These are phyloP conservation scores for Crotalus viridis DNA, from an alignment of 2,113 vertebrate species.

Conservation along the genomic window DNA sequence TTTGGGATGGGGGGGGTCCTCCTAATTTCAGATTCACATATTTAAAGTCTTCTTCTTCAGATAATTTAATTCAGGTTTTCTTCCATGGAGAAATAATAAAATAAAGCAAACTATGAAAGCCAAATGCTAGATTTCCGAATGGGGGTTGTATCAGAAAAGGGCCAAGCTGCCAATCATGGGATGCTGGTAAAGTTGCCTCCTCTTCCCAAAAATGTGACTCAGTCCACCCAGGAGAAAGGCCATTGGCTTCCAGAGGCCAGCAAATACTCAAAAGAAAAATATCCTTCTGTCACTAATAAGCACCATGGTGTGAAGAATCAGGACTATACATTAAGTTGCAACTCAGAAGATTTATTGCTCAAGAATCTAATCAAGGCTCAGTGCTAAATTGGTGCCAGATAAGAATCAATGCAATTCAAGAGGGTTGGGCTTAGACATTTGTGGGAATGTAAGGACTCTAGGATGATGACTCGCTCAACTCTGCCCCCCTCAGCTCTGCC, in stretches of 20 bases:
- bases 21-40: background rate
- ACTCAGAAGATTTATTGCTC: background rate
- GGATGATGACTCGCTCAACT: background rate
- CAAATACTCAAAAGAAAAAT: background rate
- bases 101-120: background rate
- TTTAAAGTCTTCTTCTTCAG: background rate
- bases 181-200: background rate
- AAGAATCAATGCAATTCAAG: background rate
- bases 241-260: background rate
- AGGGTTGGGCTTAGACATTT: background rate
- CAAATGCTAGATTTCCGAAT: background rate
- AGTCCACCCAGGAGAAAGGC: background rate
- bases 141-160: background rate
- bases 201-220: background rate
- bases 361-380: background rate
- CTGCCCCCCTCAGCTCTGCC: background rate
- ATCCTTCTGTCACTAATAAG: background rate
- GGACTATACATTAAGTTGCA: background rate
- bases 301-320: background rate
- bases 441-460: background rate
- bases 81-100: background rate
- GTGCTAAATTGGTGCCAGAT: background rate
- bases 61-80: background rate
- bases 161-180: background rate
- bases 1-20: background rate